Conservation (phyloP, 2,888 invertebrate species). For the Pyrrhosoma nymphula region DNA sequence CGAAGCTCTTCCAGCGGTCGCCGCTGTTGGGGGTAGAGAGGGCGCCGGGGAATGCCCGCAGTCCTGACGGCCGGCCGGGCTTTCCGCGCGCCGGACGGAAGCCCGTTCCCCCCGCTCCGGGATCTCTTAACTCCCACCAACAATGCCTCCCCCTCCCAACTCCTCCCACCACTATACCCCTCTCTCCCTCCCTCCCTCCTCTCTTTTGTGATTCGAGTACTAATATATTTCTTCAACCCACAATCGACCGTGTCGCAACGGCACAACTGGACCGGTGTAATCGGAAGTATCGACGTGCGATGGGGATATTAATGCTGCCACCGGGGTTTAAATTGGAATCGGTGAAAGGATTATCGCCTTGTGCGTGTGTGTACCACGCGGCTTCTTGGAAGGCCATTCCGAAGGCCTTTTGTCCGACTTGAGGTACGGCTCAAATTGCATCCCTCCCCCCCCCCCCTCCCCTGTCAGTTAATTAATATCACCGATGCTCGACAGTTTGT, state of each 20-base stretch:
- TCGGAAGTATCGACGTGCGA: slow-evolving; percentile 13
- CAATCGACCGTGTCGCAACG: slow-evolving; percentile 29
- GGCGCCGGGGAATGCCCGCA: background rate
- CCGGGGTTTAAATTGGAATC: background rate
- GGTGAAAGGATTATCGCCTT: slow-evolving; percentile 47
- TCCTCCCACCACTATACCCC: too few species aligned
- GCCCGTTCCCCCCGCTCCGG: background rate
- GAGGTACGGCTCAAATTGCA: background rate
- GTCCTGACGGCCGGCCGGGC: background rate
- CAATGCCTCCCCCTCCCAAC: too few species aligned
- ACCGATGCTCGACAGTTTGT: background rate
- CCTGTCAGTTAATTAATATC: background rate
- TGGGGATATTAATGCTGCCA: slow-evolving; percentile 28
- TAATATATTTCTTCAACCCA: slow-evolving; percentile 8
- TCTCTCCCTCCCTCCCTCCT: background rate
- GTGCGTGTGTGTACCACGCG: background rate
- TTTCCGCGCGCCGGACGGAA: background rate
- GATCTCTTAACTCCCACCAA: too few species aligned
- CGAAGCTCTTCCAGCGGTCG: background rate
- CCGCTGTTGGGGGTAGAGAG: background rate
- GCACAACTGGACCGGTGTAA: slow-evolving; percentile 29
- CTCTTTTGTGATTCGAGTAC: background rate
- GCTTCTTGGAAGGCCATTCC: background rate
- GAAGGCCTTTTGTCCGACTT: background rate
- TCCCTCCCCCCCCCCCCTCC: background rate